Percentiles rank a stretch among this genome's conserved stretches.
phyloP scores from a whole-genome alignment of 2,113 vertebrate species.

The Pollimyrus isidori region DNA sequence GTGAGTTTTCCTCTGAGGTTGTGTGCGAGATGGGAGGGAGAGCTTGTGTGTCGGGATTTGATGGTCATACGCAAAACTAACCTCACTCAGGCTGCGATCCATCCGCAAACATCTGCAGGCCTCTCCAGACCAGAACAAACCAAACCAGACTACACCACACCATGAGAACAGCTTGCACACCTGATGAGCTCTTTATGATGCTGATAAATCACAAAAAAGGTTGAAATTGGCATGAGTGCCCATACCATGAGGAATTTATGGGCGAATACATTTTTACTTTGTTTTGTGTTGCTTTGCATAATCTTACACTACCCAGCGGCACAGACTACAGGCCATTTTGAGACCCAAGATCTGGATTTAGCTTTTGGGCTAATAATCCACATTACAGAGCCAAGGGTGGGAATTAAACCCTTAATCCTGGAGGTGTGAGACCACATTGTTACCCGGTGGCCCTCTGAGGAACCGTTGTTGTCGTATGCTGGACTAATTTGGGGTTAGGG shows the following conservation, averaged over 20 bases:
- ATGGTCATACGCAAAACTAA: not conserved
- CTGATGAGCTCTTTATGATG: not conserved
- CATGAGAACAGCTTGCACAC: not conserved
- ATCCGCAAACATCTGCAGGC: not conserved
- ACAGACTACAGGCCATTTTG: not conserved
- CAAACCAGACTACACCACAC: not conserved
- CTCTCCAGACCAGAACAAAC: not conserved
- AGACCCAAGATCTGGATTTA: not conserved
- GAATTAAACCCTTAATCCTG: not conserved
- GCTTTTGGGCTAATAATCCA: not conserved
- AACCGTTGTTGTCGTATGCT: not conserved
- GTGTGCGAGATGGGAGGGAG: not conserved
- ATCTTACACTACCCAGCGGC: not conserved
- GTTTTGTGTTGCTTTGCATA: not conserved
- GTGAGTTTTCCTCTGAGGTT: conserved; percentile 42
- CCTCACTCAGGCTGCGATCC: not conserved
- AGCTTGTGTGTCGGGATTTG: not conserved
- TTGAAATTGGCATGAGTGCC: not conserved
- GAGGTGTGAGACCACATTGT: not conserved
- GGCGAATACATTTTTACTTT: not conserved
- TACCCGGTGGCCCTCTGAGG: not conserved
- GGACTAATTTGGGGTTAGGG: not conserved
- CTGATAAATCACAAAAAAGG: not conserved
- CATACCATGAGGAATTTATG: not conserved
- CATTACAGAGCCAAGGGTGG: not conserved